Conservation (phyloP, 2,888 invertebrate genomes). For the Teinopalpus imperialis region DNA sequence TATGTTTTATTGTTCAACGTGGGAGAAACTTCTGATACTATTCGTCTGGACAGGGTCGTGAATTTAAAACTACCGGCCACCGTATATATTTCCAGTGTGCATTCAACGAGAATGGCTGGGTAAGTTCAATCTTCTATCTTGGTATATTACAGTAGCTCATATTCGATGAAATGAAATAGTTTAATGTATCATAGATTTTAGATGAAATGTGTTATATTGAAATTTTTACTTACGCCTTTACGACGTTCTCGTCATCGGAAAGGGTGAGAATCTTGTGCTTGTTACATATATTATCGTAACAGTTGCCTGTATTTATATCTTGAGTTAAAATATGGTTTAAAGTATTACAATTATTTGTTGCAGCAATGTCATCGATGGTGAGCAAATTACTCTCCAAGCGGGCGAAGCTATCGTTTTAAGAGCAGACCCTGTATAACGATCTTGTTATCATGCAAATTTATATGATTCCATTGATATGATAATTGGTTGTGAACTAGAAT, state of each 20-base stretch:
- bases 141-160: neutral
- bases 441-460: too few relatives aligned
- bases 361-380: conserved; percentile 38
- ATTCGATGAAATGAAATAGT: neutral
- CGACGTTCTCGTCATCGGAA: too few relatives aligned
- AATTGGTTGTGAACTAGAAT: too few relatives aligned
- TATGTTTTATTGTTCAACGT: conserved; percentile 73
- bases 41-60: conserved; percentile 49
- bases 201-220: too few relatives aligned
- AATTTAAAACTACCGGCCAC: conserved; percentile 41
- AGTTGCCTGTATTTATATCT: too few relatives aligned
- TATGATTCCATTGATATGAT: too few relatives aligned
- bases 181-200: too few relatives aligned
- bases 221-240: too few relatives aligned
- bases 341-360: too few relatives aligned
- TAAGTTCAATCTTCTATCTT: conserved; percentile 30
- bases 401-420: conserved; percentile 56
- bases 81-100: conserved; percentile 46
- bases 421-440: conserved; percentile 37
- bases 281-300: too few relatives aligned
- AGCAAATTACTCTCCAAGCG: conserved; percentile 38
- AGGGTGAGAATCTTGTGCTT: too few relatives aligned
- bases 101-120: conserved; percentile 44
- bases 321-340: too few relatives aligned
- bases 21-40: conserved; percentile 46